These are phyloP conservation scores for Zele albiditarsus DNA, from an alignment of 2,888 invertebrate species.

Conservation along the genomic window DNA sequence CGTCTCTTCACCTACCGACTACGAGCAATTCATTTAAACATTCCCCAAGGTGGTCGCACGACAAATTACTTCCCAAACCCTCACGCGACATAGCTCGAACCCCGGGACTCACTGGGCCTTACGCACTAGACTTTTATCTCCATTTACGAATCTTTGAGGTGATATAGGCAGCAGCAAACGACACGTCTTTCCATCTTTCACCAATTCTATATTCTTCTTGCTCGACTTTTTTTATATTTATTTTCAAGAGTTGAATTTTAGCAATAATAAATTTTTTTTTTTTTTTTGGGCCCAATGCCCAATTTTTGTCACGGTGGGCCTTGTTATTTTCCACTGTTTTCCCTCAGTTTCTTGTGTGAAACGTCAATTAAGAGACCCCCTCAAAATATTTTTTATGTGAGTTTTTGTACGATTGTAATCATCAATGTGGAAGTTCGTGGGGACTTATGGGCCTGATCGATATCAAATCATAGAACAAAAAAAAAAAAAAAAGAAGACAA, in stretches of 20 bases:
- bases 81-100: slow-evolving; percentile 27
- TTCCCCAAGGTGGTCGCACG: slow-evolving; percentile 73
- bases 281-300: slow-evolving; percentile 7
- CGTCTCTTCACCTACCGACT: slow-evolving; percentile 51
- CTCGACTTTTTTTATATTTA: slow-evolving; percentile 23
- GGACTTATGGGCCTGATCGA: slow-evolving; percentile 2
- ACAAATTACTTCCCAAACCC: slow-evolving; percentile 70
- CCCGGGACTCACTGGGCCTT: slow-evolving; percentile 42
- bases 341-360: neutral
- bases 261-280: slow-evolving; percentile 23
- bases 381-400: slow-evolving; percentile 26
- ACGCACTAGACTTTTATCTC: slow-evolving; percentile 61
- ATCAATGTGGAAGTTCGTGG: neutral
- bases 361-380: slow-evolving; percentile 24
- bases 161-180: slow-evolving; percentile 32
- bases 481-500: no score
- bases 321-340: slow-evolving; percentile 32
- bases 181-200: slow-evolving; percentile 49
- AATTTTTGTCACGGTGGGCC: slow-evolving; percentile 19
- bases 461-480: slow-evolving; percentile 9
- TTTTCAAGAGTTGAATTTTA: slow-evolving; percentile 23
- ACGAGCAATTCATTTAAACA: slow-evolving; percentile 72
- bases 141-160: slow-evolving; percentile 65
- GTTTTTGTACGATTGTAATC: slow-evolving; percentile 26
- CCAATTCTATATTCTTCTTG: slow-evolving; percentile 39